These are phyloP conservation scores for Odontocolon sp. DNA, from an alignment of 2,888 invertebrate species.

Conservation along the genomic window DNA sequence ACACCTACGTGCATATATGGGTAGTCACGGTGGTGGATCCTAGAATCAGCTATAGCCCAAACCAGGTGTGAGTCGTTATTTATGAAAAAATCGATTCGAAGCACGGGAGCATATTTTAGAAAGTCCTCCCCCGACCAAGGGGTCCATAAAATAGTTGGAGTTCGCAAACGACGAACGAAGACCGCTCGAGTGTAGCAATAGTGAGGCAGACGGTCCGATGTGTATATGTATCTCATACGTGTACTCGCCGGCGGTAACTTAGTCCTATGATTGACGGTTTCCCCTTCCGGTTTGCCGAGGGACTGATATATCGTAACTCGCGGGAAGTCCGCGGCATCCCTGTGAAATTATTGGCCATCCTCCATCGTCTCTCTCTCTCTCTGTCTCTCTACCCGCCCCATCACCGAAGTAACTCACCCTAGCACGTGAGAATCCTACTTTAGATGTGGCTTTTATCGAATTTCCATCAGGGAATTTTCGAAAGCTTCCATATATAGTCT, in stretches of 20 bases:
- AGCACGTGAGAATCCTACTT: too few species aligned
- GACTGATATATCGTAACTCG: constrained; percentile 74
- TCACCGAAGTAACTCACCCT: too few species aligned
- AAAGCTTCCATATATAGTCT: too few species aligned
- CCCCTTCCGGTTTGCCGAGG: constrained; percentile 71
- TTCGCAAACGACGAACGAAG: constrained; percentile 38
- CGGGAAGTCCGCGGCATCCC: constrained; percentile 71
- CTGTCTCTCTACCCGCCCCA: too few species aligned
- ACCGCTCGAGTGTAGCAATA: constrained; percentile 7
- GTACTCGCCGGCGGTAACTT: constrained; percentile 59
- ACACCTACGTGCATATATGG: too few species aligned
- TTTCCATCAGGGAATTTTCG: too few species aligned
- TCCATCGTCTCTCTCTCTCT: constrained; percentile 67
- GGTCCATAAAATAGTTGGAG: constrained; percentile 54
- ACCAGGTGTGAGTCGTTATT: constrained; percentile 70
- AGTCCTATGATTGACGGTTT: constrained; percentile 76
- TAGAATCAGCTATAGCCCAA: constrained; percentile 5
- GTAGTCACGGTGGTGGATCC: constrained; percentile 27
- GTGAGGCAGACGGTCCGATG: background rate
- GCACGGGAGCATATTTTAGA: constrained; percentile 70
- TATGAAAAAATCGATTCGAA: constrained; percentile 73
- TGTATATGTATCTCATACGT: constrained; percentile 11
- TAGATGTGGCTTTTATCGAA: too few species aligned
- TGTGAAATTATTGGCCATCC: constrained; percentile 71
- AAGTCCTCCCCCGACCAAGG: constrained; percentile 23